Conservation (phyloP, 2,888 invertebrate species). For the Amblyteles armatorius region DNA sequence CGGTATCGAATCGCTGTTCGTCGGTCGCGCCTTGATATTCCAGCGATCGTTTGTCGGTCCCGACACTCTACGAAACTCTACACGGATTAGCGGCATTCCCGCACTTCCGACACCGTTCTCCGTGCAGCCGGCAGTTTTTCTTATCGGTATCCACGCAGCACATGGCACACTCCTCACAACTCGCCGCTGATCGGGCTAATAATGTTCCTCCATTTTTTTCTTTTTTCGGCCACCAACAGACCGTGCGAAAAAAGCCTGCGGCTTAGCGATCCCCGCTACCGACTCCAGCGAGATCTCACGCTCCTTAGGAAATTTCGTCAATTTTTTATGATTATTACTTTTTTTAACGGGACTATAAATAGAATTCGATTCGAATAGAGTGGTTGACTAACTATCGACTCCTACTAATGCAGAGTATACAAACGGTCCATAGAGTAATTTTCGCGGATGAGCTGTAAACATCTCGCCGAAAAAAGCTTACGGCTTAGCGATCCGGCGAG, state of each 20-base stretch:
- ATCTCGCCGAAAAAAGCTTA: not conserved
- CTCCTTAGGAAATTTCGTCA: not conserved
- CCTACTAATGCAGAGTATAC: not conserved
- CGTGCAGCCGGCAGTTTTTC: constrained; percentile 39
- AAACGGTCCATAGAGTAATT: not conserved
- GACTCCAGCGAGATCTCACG: not conserved
- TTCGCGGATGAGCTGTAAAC: constrained; percentile 11
- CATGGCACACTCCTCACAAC: constrained; percentile 26
- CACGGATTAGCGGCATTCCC: constrained; percentile 61
- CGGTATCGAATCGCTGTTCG: constrained; percentile 42
- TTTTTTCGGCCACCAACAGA: not conserved
- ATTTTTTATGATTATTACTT: not conserved
- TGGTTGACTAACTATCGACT: not conserved
- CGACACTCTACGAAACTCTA: constrained; percentile 40
- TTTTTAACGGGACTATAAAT: too few relatives aligned
- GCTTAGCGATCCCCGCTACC: not conserved
- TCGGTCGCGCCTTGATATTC: constrained; percentile 39
- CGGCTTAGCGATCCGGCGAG: not conserved
- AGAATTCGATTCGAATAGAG: too few relatives aligned
- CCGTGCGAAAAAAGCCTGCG: not conserved
- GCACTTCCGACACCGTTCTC: constrained; percentile 54
- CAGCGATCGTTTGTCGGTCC: constrained; percentile 28
- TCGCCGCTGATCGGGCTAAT: constrained; percentile 24
- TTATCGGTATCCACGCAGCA: constrained; percentile 50
- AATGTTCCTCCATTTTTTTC: not conserved